These are phyloP conservation scores for Orycteropus afer DNA, from an alignment of 2,113 vertebrate genomes.

Conservation along the genomic window DNA sequence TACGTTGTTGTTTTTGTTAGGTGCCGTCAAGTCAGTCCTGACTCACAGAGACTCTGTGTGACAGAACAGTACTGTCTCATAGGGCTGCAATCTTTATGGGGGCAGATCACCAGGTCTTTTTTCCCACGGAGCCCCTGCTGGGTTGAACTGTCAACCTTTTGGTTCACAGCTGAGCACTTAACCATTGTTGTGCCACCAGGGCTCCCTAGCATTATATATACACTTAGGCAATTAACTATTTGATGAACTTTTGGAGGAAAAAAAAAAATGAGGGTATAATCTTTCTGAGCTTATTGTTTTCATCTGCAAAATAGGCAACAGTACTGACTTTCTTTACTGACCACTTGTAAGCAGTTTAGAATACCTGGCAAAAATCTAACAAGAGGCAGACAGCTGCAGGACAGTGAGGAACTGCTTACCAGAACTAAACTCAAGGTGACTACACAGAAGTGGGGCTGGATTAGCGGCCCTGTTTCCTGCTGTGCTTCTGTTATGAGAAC, in stretches of 20 bases:
- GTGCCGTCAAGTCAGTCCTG: too few species aligned
- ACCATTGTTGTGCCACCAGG: too few species aligned
- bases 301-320: neutral
- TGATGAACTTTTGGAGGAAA: neutral
- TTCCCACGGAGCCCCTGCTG: too few species aligned
- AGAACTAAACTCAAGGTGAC: neutral
- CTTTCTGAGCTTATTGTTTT: neutral
- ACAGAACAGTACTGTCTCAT: too few species aligned
- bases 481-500: neutral
- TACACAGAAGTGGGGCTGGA: fast-evolving
- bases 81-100: too few species aligned
- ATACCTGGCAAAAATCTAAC: too few species aligned
- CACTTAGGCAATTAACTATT: neutral
- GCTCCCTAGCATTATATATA: neutral
- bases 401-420: neutral
- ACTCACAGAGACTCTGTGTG: too few species aligned
- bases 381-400: neutral
- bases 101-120: too few species aligned
- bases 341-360: neutral
- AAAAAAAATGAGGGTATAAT: neutral
- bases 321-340: neutral
- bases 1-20: too few species aligned
- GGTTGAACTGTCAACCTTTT: too few species aligned
- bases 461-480: neutral
- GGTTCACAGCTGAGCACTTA: too few species aligned